Conservation (phyloP, 1,140 invertebrate genomes). For the Micrasema longulum region DNA sequence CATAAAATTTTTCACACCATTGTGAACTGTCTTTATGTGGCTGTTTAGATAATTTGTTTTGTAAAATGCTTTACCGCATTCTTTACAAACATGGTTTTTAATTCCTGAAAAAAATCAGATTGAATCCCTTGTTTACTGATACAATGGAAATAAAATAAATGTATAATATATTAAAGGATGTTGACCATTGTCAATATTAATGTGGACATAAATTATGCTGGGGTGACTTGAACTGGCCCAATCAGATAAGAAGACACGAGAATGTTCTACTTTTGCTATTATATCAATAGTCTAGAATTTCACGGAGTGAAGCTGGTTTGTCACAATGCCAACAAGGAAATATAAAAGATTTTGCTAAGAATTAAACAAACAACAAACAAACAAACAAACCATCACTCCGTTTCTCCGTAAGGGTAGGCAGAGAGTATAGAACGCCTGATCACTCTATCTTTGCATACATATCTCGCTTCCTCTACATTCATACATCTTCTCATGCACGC, state of each 20-base stretch:
- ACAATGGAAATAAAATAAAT: background rate
- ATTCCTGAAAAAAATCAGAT: conserved; percentile 40
- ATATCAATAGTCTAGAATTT: background rate
- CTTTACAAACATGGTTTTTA: conserved; percentile 43
- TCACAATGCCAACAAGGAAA: too few relatives aligned
- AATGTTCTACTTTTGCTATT: background rate
- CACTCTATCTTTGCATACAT: too few relatives aligned
- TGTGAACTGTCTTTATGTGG: conserved; percentile 42
- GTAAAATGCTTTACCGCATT: conserved; percentile 42
- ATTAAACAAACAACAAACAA: too few relatives aligned
- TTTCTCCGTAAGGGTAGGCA: too few relatives aligned
- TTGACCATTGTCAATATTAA: background rate
- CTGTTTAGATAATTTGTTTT: conserved; percentile 41
- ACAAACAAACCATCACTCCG: too few relatives aligned
- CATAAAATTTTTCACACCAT: conserved; percentile 40
- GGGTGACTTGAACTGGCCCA: too few relatives aligned
- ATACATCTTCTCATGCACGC: too few relatives aligned
- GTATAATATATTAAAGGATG: background rate
- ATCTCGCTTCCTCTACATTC: too few relatives aligned
- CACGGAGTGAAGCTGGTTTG: background rate
- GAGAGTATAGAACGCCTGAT: too few relatives aligned
- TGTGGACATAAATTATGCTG: background rate
- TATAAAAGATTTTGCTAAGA: too few relatives aligned
- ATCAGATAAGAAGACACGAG: too few relatives aligned
- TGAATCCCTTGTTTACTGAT: too few relatives aligned